A percentile compares a stretch with the other conserved stretches of the same genome.
These are phyloP conservation scores for Platycercus adscitus DNA, from an alignment of 2,113 vertebrate species.

Conservation along the genomic window DNA sequence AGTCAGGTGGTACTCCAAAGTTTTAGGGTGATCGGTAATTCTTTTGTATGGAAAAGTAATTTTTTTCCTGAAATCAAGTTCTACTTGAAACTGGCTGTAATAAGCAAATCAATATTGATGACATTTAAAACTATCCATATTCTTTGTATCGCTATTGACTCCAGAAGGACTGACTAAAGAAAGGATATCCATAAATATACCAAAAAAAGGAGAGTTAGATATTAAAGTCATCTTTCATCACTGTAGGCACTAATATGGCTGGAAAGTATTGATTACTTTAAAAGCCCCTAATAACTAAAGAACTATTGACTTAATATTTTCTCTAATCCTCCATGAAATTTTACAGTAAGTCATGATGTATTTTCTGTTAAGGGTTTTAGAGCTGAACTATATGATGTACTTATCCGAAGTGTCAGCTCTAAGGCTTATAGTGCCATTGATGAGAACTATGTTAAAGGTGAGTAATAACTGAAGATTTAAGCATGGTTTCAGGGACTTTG, in stretches of 20 bases:
- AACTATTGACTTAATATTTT: constrained; percentile 57
- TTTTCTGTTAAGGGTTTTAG: constrained; percentile 50
- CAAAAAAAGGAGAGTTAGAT: not conserved
- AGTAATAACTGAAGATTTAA: not conserved
- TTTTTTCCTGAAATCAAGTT: not conserved
- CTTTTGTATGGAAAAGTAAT: not conserved
- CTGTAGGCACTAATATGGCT: constrained; percentile 15
- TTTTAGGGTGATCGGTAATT: not conserved
- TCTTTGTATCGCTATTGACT: constrained; percentile 1
- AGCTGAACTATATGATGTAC: constrained; percentile 21
- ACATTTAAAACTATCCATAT: not conserved
- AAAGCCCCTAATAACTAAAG: constrained; percentile 51
- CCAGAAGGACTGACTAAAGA: not conserved
- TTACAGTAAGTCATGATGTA: constrained; percentile 55
- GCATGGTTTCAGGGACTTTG: not conserved
- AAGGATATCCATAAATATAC: not conserved
- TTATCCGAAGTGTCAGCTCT: not conserved
- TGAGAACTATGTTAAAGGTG: constrained; percentile 8
- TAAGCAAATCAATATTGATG: not conserved
- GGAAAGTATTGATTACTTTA: constrained; percentile 63
- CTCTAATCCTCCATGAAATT: constrained; percentile 46
- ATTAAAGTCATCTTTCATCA: constrained; percentile 2
- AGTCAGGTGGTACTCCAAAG: not conserved
- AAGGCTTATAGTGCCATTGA: not conserved
- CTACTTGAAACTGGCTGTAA: not conserved